Evolutionary conservation across 2,797 vertebrate genomes (phyloP).

Genomic region (Xenentodon cancila): DNA sequence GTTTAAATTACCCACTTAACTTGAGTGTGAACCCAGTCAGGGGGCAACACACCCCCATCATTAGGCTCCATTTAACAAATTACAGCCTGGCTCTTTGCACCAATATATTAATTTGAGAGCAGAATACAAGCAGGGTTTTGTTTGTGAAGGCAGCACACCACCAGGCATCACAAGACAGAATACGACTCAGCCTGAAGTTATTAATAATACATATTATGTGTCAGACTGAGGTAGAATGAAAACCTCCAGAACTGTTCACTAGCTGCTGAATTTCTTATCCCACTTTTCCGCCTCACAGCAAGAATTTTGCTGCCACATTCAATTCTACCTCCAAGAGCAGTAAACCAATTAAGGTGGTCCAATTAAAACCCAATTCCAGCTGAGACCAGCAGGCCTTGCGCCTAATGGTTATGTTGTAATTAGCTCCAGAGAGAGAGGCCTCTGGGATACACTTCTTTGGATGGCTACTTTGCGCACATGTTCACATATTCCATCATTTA

Average conservation of each 20-base stretch:
- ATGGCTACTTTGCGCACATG: conserved; percentile 36
- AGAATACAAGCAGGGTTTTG: conserved; percentile 29
- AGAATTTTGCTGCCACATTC: conserved; percentile 54
- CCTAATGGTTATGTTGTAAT: conserved; percentile 81
- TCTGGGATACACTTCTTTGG: conserved; percentile 54
- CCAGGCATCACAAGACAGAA: conserved; percentile 27
- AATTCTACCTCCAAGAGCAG: conserved; percentile 71
- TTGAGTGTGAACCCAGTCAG: conserved; percentile 64
- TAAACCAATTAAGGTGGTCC: conserved; percentile 79
- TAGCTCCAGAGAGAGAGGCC: conserved; percentile 76
- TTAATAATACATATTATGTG: conserved; percentile 49
- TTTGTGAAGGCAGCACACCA: conserved; percentile 32
- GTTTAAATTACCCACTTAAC: conserved; percentile 70
- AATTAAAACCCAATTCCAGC: conserved; percentile 84
- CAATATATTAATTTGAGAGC: conserved; percentile 52
- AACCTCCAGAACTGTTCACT: conserved; percentile 14
- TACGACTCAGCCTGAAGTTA: conserved; percentile 30
- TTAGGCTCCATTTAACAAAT: conserved; percentile 73
- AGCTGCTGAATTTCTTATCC: conserved; percentile 33
- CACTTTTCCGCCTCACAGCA: conserved; percentile 52
- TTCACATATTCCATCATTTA: conserved; percentile 50
- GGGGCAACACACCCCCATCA: conserved; percentile 60
- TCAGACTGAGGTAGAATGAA: conserved; percentile 31
- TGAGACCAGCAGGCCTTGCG: conserved; percentile 72
- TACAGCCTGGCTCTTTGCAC: conserved; percentile 62